phyloP scores from a whole-genome alignment of 2,888 invertebrate species.

The Drosophila setosimentum region DNA sequence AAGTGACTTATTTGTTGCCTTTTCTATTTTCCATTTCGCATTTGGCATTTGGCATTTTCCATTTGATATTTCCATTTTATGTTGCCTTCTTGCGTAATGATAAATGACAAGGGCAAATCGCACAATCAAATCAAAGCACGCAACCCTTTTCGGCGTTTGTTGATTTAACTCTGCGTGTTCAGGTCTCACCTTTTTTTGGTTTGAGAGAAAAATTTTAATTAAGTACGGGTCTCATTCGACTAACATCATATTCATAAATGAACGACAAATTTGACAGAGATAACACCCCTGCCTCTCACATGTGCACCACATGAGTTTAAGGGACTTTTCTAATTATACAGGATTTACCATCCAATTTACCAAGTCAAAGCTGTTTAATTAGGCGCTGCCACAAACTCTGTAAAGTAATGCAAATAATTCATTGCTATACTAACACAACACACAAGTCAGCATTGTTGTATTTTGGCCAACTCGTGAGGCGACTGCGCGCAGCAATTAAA shows the following conservation, averaged over 20 bases:
- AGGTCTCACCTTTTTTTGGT: conserved; percentile 18
- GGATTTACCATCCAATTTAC: conserved; percentile 72
- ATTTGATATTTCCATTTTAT: conserved; percentile 24
- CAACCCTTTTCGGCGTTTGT: conserved; percentile 68
- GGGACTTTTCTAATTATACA: conserved; percentile 67
- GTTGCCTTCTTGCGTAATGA: conserved; percentile 51
- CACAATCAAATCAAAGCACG: conserved; percentile 69
- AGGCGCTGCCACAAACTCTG: conserved; percentile 30
- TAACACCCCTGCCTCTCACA: conserved; percentile 37
- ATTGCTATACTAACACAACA: background rate
- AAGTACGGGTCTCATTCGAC: conserved; percentile 54
- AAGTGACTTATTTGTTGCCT: conserved; percentile 53
- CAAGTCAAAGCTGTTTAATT: conserved; percentile 67
- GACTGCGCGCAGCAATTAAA: background rate
- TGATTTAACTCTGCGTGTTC: conserved; percentile 52
- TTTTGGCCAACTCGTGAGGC: conserved; percentile 5
- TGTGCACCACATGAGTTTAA: conserved; percentile 43
- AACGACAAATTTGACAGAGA: conserved; percentile 68
- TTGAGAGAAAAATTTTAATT: conserved; percentile 64
- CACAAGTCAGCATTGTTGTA: background rate
- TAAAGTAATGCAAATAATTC: conserved; percentile 29
- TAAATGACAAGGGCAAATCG: conserved; percentile 72
- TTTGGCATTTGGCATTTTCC: conserved; percentile 17
- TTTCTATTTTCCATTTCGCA: conserved; percentile 25
- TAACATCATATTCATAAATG: conserved; percentile 74